phyloP scores from a whole-genome alignment of 2,797 vertebrate species.

The Bradypodion ventrale region DNA sequence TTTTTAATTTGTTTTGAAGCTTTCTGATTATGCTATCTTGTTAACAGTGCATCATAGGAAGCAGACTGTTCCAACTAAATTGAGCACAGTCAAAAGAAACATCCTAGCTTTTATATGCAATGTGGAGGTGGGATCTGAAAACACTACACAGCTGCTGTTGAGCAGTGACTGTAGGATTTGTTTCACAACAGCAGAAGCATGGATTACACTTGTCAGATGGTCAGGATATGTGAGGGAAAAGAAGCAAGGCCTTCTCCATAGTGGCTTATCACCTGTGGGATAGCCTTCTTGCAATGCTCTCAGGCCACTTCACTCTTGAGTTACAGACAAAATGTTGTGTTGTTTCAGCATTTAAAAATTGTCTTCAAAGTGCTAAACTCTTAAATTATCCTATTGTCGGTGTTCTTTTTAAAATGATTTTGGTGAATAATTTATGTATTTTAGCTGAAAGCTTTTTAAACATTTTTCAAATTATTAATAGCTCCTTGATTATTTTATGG shows the following conservation, averaged over 20 bases:
- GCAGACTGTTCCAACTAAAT: background rate
- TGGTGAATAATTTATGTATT: background rate
- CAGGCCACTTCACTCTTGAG: background rate
- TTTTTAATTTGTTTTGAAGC: conserved; percentile 4
- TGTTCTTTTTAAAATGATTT: background rate
- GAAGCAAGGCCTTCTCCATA: background rate
- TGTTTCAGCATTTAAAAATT: background rate
- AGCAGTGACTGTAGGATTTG: background rate
- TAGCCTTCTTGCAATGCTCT: background rate
- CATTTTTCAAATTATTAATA: background rate
- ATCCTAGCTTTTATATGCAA: background rate
- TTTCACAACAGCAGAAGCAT: background rate
- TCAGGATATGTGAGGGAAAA: background rate
- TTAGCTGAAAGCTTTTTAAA: background rate
- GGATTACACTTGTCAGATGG: background rate
- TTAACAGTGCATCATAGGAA: background rate
- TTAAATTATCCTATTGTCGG: background rate
- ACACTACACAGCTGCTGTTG: background rate
- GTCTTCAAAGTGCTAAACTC: background rate
- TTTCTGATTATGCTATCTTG: background rate
- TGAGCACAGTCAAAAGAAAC: background rate
- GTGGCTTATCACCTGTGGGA: background rate
- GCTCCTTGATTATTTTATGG: background rate
- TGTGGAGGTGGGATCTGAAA: background rate
- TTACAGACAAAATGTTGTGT: background rate